Evolutionary conservation across 2,888 invertebrate species (phyloP).

Genomic region (Onthophagus sagittarius): DNA sequence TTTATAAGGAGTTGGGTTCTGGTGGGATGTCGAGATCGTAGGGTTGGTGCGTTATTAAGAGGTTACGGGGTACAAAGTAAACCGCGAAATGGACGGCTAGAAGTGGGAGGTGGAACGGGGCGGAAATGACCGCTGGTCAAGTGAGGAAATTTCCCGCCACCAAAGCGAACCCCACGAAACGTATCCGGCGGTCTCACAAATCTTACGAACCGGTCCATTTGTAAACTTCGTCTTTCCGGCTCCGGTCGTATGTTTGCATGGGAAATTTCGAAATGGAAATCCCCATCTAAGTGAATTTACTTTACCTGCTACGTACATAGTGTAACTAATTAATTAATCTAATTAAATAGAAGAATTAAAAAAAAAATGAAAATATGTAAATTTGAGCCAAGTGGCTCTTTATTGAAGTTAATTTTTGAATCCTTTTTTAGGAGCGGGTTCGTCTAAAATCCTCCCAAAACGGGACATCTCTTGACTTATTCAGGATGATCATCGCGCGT

Average conservation of each 20-base stretch:
- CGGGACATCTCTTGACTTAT: slow-evolving; percentile 6
- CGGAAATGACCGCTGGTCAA: slow-evolving; percentile 26
- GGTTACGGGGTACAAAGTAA: slow-evolving; percentile 22
- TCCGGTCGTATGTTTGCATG: slow-evolving; percentile 46
- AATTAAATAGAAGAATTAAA: too few relatives aligned
- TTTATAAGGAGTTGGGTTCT: neutral
- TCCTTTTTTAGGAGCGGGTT: neutral
- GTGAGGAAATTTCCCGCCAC: neutral
- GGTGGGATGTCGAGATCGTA: neutral
- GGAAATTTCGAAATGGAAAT: slow-evolving; percentile 34
- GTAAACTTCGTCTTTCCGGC: slow-evolving; percentile 42
- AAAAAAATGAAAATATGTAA: too few relatives aligned
- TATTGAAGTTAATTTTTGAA: neutral
- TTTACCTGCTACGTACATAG: neutral
- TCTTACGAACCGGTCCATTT: slow-evolving; percentile 44
- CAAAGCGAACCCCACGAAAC: slow-evolving; percentile 15
- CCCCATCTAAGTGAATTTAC: neutral
- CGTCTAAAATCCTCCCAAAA: slow-evolving; percentile 15
- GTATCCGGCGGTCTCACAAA: slow-evolving; percentile 45
- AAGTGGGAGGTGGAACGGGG: neutral
- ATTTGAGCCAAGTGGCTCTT: neutral
- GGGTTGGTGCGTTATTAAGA: neutral
- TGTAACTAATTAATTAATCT: too few relatives aligned
- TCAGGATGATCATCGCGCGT: neutral
- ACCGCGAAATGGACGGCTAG: slow-evolving; percentile 20